Evolutionary conservation across 1,140 invertebrate species (phyloP).

Genomic region (Calycopis cecrops): DNA sequence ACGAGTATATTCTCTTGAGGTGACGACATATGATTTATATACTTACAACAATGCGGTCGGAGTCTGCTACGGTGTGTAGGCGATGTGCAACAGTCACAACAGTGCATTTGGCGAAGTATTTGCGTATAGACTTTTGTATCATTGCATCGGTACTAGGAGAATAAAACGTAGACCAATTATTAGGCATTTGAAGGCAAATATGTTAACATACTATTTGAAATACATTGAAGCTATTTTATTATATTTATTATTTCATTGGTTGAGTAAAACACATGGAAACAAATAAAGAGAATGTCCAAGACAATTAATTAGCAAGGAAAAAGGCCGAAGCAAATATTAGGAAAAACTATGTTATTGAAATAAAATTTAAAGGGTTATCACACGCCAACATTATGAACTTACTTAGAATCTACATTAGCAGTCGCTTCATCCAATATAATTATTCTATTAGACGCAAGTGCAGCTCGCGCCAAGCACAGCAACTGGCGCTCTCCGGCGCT

Average conservation of each 20-base stretch:
- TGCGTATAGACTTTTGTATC: constrained; percentile 80
- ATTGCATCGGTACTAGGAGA: constrained; percentile 79
- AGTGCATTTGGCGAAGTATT: constrained; percentile 80
- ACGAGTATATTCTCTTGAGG: too few relatives aligned
- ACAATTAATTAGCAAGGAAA: too few relatives aligned
- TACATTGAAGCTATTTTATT: too few relatives aligned
- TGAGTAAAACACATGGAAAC: too few relatives aligned
- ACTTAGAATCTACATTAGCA: constrained; percentile 88
- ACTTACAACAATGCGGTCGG: constrained; percentile 83
- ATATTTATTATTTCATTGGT: too few relatives aligned
- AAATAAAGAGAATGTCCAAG: too few relatives aligned
- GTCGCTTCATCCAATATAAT: constrained; percentile 93
- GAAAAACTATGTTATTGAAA: too few relatives aligned
- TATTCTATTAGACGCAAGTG: constrained; percentile 85
- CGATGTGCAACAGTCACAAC: constrained; percentile 89
- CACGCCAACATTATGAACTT: constrained; percentile 44
- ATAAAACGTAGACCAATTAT: too few relatives aligned
- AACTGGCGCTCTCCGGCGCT: constrained; percentile 88
- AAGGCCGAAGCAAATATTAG: too few relatives aligned
- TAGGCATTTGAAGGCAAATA: too few relatives aligned
- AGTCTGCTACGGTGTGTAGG: constrained; percentile 83
- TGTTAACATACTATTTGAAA: too few relatives aligned
- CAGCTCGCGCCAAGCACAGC: constrained; percentile 86
- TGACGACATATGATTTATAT: neutral
- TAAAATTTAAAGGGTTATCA: too few relatives aligned